Base-by-base conservation (phyloP, 2,888 invertebrate genomes). In the Strigamia transsilvanica region DNA sequence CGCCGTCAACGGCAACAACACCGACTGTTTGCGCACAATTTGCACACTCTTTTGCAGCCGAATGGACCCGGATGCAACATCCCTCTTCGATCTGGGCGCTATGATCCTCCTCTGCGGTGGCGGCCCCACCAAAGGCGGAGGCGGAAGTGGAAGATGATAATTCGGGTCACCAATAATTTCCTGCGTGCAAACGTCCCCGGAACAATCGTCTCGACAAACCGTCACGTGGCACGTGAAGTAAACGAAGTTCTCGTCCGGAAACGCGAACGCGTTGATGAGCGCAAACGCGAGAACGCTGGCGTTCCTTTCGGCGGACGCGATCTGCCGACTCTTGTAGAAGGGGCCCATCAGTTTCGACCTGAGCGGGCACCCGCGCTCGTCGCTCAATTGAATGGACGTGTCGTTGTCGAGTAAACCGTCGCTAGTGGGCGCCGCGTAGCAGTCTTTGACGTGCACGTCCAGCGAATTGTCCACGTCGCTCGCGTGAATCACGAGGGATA, bases 141-240 rank as follows among this genome's bases (percentile, higher is more conserved):
- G 61, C 23, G 61, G 61, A 18, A 61, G 23, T 18, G 61, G 61
- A 18, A 61, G 61, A 61, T 61, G 13, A 61, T 61, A 61, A 61
- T 61, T 61, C 9, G 61, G 61, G 12, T 61, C 61, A 6, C 61
- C 61, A 6, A 61, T 12, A 6, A 61, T 61, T 61, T 61, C 61
- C 7, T 61, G 61, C 61, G 61, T 85, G 83, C 4, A 85, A 10
- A 61, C 61, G 21, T 61, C 61, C 2, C 61, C 86, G 21, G 83
- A 84, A 82, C 87, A 87, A 41, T 80, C 18, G 1, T 78, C 80
- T 13, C 27, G 46, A 83, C 86, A 88, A 88, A 92, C 92, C 90
- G 93, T 93, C 84, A 93, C 92, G 85, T 93, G 93, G 87, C 93
- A 93, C 15, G 93, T 93, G 1, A 93, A 87, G 85, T 91, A 93